Evolutionary conservation across 2,888 invertebrate species (phyloP), one percentile per base, ranked within the genome.

Genomic region (Plebejus melissa): DNA sequence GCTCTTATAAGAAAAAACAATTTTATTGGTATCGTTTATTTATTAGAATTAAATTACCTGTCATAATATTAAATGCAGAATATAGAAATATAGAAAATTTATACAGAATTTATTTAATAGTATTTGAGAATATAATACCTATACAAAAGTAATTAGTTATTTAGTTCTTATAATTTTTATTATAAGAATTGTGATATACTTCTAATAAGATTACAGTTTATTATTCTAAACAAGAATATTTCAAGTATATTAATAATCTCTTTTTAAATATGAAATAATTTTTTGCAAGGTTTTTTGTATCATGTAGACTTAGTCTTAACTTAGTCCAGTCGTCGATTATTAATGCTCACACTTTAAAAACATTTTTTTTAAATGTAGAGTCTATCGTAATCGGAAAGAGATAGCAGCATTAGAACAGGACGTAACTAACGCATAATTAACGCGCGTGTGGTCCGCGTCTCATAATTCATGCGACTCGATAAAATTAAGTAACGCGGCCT

Each of bases 401-500:
- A 76, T 75, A 74, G 74, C 76, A 76, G 75, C 69, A 74, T 50
- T 58, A 69, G 41, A 76, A 82, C 81, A 82, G 82, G 79, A 82
- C 82, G 84, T 86, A 84, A 85, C 86, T 85, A 86, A 87, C 84
- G 85, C 85, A 86, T 90, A 91, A 92, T 91, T 90, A 92, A 87
- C 87, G 89, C 82, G 84, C 90, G 93, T 93, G 93, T 93, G 93
- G 93, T 92, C 93, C 85, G 86, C 82, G 84, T 86, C 88, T 90
- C 91, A 92, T 93, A 93, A 93, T 86, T 93, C 93, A 93, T 90
- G 90, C 86, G 88, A 90, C 89, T 92, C 91, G 91, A 93, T 93
- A 93, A 93, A 93, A 93, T 93, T 93, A 92, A 93, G 91, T 90
- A 91, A 93, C 90, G 87, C 88, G 85, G 83, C 83, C 87, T 87